Evolutionary conservation across 2,113 vertebrate genomes (phyloP).

Genomic region (Urocitellus parryii): DNA sequence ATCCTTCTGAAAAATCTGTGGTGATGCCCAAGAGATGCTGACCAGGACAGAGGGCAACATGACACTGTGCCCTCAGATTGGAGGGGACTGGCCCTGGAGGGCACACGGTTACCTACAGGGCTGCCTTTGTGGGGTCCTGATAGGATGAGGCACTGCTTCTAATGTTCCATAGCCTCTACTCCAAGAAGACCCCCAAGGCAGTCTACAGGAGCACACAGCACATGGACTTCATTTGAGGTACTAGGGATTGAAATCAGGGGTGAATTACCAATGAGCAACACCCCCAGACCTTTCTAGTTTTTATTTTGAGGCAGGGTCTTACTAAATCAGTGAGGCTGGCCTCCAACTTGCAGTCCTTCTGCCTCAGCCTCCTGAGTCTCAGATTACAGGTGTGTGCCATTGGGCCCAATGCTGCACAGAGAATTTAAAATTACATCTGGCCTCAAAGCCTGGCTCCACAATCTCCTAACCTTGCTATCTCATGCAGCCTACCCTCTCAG

Average conservation of each 20-base stretch:
- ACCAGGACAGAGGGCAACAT: neutral
- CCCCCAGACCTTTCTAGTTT: too few relatives aligned
- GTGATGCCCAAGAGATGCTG: fast-evolving
- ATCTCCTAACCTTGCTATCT: neutral
- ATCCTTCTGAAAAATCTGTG: neutral
- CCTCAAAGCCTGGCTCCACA: neutral
- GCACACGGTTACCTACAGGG: neutral
- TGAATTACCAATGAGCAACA: too few relatives aligned
- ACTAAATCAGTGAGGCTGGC: too few relatives aligned
- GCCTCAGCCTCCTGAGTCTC: too few relatives aligned
- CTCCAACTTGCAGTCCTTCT: too few relatives aligned
- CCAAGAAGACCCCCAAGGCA: conserved; percentile 2
- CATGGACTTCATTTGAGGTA: neutral
- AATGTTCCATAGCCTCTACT: neutral
- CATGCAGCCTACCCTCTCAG: neutral
- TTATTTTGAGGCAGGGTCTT: too few relatives aligned
- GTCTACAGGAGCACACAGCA: neutral
- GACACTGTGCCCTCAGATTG: neutral
- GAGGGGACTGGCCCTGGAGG: neutral
- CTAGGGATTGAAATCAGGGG: too few relatives aligned
- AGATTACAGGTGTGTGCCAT: too few relatives aligned
- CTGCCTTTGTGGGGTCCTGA: neutral
- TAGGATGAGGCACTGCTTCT: neutral
- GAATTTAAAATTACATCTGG: neutral
- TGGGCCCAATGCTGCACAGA: too few relatives aligned